phyloP scores from a whole-genome alignment of 2,797 vertebrate species.

The Danio jaintianensis region DNA sequence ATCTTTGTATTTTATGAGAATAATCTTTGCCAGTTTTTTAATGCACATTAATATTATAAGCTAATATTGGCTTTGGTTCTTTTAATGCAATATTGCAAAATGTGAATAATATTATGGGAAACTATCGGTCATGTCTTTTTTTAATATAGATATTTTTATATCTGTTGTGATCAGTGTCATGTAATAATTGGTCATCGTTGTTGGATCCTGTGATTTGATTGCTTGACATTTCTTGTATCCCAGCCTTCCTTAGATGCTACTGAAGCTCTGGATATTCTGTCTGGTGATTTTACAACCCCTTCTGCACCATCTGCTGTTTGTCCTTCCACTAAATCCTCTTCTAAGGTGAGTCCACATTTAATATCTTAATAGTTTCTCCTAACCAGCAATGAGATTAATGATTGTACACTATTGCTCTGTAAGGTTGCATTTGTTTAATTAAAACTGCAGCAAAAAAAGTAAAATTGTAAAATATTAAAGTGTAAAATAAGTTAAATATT shows the following conservation, averaged over 20 bases:
- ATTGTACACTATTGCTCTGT: no score
- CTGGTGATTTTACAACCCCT: conserved; percentile 66
- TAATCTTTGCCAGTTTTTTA: no score
- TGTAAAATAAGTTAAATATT: neutral
- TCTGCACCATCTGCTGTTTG: conserved; percentile 56
- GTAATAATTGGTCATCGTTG: neutral
- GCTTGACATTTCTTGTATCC: neutral
- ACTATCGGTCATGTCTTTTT: no score
- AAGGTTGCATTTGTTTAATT: neutral
- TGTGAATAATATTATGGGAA: no score
- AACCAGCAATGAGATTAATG: neutral
- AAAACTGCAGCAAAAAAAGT: neutral
- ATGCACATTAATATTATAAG: no score
- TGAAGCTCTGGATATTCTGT: conserved; percentile 73
- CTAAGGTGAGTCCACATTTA: conserved; percentile 54
- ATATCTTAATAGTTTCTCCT: neutral
- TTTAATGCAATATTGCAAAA: no score
- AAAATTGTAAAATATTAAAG: neutral
- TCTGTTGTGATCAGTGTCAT: no score
- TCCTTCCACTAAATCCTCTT: conserved; percentile 59
- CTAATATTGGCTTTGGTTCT: no score
- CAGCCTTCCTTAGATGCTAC: conserved; percentile 67
- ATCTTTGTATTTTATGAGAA: no score
- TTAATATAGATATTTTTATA: no score
- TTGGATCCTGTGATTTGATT: neutral